Evolutionary conservation across 2,888 invertebrate species (phyloP), one percentile per base, ranked within the genome.

Genomic region (Aleiodes testaceus): DNA sequence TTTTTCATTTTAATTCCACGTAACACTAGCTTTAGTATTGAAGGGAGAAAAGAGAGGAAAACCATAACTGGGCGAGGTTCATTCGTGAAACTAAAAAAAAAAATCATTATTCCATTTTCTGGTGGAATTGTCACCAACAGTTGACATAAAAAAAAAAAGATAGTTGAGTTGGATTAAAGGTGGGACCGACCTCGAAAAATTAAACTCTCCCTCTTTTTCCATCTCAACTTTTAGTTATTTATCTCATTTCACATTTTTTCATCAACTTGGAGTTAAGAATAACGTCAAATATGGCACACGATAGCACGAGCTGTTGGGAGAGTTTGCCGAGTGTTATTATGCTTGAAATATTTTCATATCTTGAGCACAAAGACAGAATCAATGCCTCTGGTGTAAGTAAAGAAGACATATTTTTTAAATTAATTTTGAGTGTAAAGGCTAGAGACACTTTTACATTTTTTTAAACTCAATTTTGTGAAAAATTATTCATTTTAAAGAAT

Each of bases 281-380:
- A 36, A 59, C 18, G 42, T 49, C 53, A 75, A 80, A 82, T 82
- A 84, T 84, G 82, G 83, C 79, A 76, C 84, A 84, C 76, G 80
- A 82, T 75, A 81, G 82, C 69, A 42, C 59, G 42, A 59, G 42
- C 42, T 81, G 79, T 78, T 89, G 89, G 89, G 87, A 87, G 75
- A 86, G 82, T 77, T 79, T 88, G 72, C 89, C 89, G 61, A 88
- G 87, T 78, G 87, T 88, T 65, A 88, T 88, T 73, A 82, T 89
- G 71, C 84, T 88, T 69, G 88, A 89, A 79, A 82, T 88, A 73
- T 88, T 88, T 79, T 85, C 86, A 14, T 87, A 88, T 77, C 80
- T 88, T 66, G 79, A 87, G 2, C 82, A 81, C 69, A 78, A 82
- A 61, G 83, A 81, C 75, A 80, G 86, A 69, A 81, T 87, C 70